These are phyloP conservation scores for Mesitornis unicolor DNA, from an alignment of 2,113 vertebrate genomes.

Conservation along the genomic window DNA sequence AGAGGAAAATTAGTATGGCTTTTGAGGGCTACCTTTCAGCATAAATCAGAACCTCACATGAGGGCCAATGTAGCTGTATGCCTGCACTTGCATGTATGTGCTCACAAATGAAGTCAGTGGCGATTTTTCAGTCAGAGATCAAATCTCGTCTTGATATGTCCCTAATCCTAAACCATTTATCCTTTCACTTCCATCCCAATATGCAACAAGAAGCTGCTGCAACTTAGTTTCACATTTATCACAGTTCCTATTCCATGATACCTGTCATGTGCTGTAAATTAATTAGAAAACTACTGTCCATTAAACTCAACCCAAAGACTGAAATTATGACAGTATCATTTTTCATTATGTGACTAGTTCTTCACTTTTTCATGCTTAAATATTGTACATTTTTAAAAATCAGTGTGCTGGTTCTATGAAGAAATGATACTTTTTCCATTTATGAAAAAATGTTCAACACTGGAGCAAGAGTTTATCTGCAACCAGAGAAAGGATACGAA, in stretches of 20 bases:
- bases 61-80: not conserved
- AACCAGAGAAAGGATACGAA: not conserved
- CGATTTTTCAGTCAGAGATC: not conserved
- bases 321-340: not conserved
- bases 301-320: not conserved
- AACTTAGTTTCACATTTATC: not conserved
- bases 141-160: not conserved
- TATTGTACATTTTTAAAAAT: not conserved
- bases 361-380: not conserved
- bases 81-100: fast-evolving
- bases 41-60: not conserved
- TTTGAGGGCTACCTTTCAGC: not conserved
- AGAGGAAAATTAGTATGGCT: not conserved
- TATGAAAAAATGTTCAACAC: not conserved
- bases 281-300: not conserved
- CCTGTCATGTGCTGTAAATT: not conserved
- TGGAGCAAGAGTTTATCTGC: not conserved
- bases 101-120: not conserved
- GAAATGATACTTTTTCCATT: not conserved
- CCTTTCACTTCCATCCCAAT: not conserved
- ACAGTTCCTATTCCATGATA: not conserved
- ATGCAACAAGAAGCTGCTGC: not conserved
- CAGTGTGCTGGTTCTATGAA: not conserved
- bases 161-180: not conserved
- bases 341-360: not conserved